Base-by-base conservation (phyloP, 2,797 vertebrate genomes). In the Somateria mollissima region DNA sequence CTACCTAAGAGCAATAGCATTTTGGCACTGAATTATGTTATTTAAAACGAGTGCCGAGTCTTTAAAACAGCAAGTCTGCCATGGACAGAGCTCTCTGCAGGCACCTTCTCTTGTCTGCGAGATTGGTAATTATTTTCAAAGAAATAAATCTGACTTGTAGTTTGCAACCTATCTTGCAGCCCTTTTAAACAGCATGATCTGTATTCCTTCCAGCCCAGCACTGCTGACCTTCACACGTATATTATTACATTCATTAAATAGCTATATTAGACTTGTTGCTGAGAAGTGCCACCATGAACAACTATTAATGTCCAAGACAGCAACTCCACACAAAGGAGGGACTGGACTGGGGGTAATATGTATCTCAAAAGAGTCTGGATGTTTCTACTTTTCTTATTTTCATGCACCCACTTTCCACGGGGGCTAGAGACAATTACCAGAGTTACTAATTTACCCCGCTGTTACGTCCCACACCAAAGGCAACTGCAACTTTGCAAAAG, bases 61-160 rank as follows among this genome's bases (percentile, higher is more conserved):
- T 88, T 87, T 86, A 37, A 66, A 90, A 66, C 45, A 37, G 51
- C 36, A 43, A 34, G 32, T 47, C 66, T 95, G 84, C 57, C 76
- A 67, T 0, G 66, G 90, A 91, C 67, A 30, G 34, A 65, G 82
- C 66, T 93, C 79, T 82, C 90, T 75, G 69, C 81, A 94, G 84
- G 74, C 64, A 67, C 47, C 56, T 83, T 91, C 76, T 84, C 77
- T 76, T 66, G 83, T 89, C 87, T 92, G 89, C 39, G 61, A 92
- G 69, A 88, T 67, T 80, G 70, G 64, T 70, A 91, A 91, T 91
- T 94, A 92, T 81, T 92, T 95, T 84, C 81, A 64, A 87, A 91
- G 64, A 79, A 92, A 91, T 76, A 86, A 92, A 94, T 88, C 74
- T 49, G 58, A 91, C 61, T 85, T 56, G 39, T 27, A 72, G 43